A percentile compares a stretch with the other conserved stretches of the same genome.
phyloP scores from a whole-genome alignment of 1,140 invertebrate species.

The Myzus persicae region DNA sequence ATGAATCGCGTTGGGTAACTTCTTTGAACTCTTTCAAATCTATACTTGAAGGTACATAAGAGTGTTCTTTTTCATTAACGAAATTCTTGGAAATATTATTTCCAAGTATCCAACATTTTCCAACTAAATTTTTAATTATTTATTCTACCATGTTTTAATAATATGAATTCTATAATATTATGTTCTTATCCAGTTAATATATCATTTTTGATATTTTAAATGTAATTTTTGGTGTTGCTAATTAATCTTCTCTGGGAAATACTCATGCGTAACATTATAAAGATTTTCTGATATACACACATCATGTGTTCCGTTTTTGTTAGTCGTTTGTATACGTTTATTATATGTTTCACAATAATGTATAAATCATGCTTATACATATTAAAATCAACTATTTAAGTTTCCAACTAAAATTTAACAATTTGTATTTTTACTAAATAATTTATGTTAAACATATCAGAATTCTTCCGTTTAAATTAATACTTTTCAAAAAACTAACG shows the following conservation, averaged over 20 bases:
- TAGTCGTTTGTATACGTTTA: background rate
- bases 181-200: background rate
- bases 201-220: background rate
- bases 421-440: background rate
- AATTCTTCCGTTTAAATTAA: background rate
- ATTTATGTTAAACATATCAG: background rate
- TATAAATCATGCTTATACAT: background rate
- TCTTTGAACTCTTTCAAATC: constrained; percentile 89
- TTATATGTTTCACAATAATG: background rate
- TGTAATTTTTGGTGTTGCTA: background rate
- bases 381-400: background rate
- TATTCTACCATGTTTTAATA: too few relatives aligned
- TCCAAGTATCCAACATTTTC: too few relatives aligned
- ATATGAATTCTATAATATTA: too few relatives aligned
- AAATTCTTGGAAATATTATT: too few relatives aligned
- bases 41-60: constrained; percentile 73
- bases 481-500: background rate
- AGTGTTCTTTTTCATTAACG: constrained; percentile 72
- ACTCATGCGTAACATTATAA: background rate
- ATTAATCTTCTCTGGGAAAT: background rate
- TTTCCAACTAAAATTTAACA: fast-evolving
- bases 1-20: constrained; percentile 88
- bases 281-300: background rate
- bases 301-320: background rate
- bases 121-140: too few relatives aligned